Evolutionary conservation across 2,888 invertebrate genomes (phyloP).

Genomic region (Lumbricus terrestris): DNA sequence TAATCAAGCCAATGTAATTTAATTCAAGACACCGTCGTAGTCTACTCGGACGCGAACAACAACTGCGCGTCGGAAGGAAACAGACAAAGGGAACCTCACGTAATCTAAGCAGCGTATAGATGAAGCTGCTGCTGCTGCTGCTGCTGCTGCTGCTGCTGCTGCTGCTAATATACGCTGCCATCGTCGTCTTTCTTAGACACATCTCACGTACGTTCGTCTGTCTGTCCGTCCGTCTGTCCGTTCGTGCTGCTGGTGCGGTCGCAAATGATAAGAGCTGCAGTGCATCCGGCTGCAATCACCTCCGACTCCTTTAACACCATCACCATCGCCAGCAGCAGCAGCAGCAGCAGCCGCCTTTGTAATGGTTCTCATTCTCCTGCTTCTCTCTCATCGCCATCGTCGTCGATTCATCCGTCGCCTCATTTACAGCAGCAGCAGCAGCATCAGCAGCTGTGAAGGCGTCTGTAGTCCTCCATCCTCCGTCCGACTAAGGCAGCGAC

Average conservation of each 20-base stretch:
- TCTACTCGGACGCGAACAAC: neutral
- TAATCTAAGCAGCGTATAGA: neutral
- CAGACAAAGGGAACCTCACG: constrained; percentile 3
- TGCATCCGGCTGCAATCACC: neutral
- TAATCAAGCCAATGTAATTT: too few species aligned
- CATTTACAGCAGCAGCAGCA: neutral
- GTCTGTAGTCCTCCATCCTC: too few species aligned
- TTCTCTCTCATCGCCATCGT: neutral
- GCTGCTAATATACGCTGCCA: too few species aligned
- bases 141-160: neutral
- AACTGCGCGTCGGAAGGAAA: too few species aligned
- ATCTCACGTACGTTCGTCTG: neutral
- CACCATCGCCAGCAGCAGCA: neutral
- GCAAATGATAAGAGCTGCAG: neutral
- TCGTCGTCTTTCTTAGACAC: neutral
- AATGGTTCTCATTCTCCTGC: neutral
- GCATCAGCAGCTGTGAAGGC: too few species aligned
- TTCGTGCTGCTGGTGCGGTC: neutral
- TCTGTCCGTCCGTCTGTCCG: neutral
- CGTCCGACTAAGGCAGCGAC: neutral
- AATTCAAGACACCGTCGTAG: too few species aligned
- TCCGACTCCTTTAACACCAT: constrained; percentile 4
- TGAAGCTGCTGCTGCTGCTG: neutral
- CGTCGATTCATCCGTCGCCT: neutral
- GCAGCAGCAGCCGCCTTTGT: neutral